A percentile compares a stretch with the other conserved stretches of the same genome.
Conservation (phyloP, 2,797 vertebrate genomes). For the Cercopithecus hamlyni region DNA sequence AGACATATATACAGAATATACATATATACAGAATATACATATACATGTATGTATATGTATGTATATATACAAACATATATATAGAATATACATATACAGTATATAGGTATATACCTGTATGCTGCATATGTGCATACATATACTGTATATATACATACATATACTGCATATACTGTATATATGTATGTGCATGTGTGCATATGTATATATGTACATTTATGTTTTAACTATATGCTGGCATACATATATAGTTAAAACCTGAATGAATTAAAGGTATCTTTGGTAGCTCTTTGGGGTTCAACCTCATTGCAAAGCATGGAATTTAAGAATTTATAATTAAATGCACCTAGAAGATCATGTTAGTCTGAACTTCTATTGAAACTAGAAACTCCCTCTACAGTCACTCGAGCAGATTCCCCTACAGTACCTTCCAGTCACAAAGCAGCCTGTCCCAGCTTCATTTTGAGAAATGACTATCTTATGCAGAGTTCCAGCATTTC, state of each 20-base stretch:
- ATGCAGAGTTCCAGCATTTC: neutral
- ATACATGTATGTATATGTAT: no score
- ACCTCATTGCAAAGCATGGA: neutral
- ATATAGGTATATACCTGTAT: no score
- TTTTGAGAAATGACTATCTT: neutral
- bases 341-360: neutral
- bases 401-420: neutral
- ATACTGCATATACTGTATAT: neutral
- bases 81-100: no score
- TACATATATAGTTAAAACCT: neutral
- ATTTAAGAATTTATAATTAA: constrained; percentile 23
- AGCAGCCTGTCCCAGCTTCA: neutral
- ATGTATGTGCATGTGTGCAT: neutral
- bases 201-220: neutral
- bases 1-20: no score
- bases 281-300: neutral
- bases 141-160: no score
- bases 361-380: neutral
- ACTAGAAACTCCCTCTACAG: neutral
- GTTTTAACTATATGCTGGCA: neutral
- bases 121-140: neutral
- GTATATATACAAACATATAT: no score
- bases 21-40: no score
- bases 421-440: neutral
- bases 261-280: neutral